These are phyloP conservation scores for Lagodon rhomboides DNA, from an alignment of 2,797 vertebrate species.

Conservation along the genomic window DNA sequence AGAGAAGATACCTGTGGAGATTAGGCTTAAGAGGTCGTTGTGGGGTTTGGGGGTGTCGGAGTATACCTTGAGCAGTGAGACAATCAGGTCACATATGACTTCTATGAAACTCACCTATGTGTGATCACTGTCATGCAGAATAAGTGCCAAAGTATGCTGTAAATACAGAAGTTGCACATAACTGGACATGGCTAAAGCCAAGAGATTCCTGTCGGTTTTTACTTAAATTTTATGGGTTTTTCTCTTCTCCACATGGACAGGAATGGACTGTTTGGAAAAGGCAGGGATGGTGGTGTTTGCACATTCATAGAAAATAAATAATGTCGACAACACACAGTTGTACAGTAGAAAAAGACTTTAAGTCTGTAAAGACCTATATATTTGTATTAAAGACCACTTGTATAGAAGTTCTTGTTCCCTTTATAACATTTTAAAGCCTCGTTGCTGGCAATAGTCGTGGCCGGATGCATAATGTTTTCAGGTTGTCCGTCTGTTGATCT, in stretches of 20 bases:
- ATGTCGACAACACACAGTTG: background rate
- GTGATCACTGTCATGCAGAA: constrained; percentile 2
- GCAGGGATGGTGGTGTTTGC: background rate
- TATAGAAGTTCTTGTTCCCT: no score
- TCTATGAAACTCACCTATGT: background rate
- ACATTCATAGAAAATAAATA: constrained; percentile 2
- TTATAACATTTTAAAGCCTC: no score
- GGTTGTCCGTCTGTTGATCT: no score
- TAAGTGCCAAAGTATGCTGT: constrained; percentile 15
- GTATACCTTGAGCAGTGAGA: background rate
- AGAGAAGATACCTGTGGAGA: constrained; percentile 23
- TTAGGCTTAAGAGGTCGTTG: background rate
- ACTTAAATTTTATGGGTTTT: constrained; percentile 43
- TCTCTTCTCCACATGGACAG: constrained; percentile 24
- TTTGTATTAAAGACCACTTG: background rate
- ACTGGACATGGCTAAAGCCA: constrained; percentile 29
- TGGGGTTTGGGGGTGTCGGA: background rate
- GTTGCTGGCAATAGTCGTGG: no score
- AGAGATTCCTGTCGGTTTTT: constrained; percentile 53
- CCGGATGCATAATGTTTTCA: no score
- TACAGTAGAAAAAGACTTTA: background rate
- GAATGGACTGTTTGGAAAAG: constrained; percentile 33
- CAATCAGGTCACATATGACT: constrained; percentile 3
- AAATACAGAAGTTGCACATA: constrained; percentile 19
- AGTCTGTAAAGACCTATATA: background rate